A percentile compares a stretch with the other conserved stretches of the same genome.
These are phyloP conservation scores for Pseudomyrmex concolor DNA, from an alignment of 1,140 invertebrate species.

Conservation along the genomic window DNA sequence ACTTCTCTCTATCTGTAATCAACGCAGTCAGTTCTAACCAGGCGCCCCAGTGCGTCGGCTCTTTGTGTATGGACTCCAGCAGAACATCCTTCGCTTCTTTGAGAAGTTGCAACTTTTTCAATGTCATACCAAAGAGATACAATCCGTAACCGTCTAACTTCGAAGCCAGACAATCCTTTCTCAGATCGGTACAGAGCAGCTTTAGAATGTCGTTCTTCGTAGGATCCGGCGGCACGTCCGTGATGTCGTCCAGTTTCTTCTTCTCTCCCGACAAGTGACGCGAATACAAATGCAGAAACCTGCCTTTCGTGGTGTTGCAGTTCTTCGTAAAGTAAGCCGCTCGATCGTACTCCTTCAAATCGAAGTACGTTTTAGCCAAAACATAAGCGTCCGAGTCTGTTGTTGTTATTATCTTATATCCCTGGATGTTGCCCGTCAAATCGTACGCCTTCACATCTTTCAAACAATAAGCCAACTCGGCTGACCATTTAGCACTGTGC, in stretches of 20 bases:
- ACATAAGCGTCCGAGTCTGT: constrained; percentile 88
- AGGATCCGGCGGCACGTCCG: constrained; percentile 89
- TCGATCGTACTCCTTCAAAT: constrained; percentile 96
- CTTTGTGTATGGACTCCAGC: constrained; percentile 90
- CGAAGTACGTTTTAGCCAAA: constrained; percentile 95
- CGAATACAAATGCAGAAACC: constrained; percentile 94
- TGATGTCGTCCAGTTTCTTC: constrained; percentile 93
- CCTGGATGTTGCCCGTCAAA: constrained; percentile 63
- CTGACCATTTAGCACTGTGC: constrained; percentile 92
- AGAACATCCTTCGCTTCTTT: constrained; percentile 91
- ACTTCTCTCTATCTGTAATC: constrained; percentile 90
- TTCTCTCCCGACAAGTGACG: constrained; percentile 95
- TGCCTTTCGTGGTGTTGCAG: constrained; percentile 88
- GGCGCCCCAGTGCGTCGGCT: constrained; percentile 95
- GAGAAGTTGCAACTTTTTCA: constrained; percentile 94
- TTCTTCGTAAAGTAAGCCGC: constrained; percentile 93
- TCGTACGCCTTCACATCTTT: constrained; percentile 87
- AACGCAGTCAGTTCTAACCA: constrained; percentile 96
- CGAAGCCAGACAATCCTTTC: constrained; percentile 86
- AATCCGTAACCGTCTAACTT: constrained; percentile 94
- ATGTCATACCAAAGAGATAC: constrained; percentile 96
- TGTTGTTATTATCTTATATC: constrained; percentile 84
- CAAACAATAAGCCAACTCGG: constrained; percentile 92
- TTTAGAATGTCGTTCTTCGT: constrained; percentile 86
- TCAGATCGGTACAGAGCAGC: constrained; percentile 86